Evolutionary conservation across 2,888 invertebrate genomes (phyloP).

Genomic region (Catocala nupta): DNA sequence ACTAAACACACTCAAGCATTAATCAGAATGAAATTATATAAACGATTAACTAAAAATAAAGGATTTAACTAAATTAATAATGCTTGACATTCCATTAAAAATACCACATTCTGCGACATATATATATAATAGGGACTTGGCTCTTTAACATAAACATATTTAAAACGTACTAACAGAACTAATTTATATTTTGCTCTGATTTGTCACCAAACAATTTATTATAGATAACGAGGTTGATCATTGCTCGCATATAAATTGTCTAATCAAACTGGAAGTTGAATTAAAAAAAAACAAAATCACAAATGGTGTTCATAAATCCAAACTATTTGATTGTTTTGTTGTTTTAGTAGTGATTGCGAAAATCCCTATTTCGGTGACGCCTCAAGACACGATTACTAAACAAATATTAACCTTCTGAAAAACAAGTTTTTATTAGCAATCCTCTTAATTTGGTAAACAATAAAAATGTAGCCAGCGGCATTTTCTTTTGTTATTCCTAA

Average conservation of each 20-base stretch:
- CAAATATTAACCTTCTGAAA: neutral
- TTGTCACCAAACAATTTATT: constrained; percentile 46
- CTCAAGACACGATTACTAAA: neutral
- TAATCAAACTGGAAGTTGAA: constrained; percentile 23
- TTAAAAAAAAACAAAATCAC: constrained; percentile 34
- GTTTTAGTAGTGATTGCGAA: constrained; percentile 11
- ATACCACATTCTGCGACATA: no score
- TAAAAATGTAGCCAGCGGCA: neutral
- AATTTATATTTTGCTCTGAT: constrained; percentile 50
- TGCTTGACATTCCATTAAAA: no score
- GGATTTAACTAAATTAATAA: no score
- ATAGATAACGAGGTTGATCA: constrained; percentile 27
- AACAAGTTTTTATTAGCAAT: neutral
- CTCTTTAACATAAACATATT: neutral
- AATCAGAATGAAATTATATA: no score
- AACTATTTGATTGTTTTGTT: constrained; percentile 18
- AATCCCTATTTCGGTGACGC: constrained; percentile 8
- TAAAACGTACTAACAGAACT: constrained; percentile 30
- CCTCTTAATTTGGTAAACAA: neutral
- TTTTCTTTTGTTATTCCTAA: no score
- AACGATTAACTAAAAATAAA: no score
- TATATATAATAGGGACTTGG: constrained; percentile 17
- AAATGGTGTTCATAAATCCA: constrained; percentile 30
- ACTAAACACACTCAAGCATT: no score
- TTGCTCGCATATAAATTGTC: constrained; percentile 26